Evolutionary conservation across 2,797 vertebrate species (phyloP).

Genomic region (Crocodylus rhombifer): DNA sequence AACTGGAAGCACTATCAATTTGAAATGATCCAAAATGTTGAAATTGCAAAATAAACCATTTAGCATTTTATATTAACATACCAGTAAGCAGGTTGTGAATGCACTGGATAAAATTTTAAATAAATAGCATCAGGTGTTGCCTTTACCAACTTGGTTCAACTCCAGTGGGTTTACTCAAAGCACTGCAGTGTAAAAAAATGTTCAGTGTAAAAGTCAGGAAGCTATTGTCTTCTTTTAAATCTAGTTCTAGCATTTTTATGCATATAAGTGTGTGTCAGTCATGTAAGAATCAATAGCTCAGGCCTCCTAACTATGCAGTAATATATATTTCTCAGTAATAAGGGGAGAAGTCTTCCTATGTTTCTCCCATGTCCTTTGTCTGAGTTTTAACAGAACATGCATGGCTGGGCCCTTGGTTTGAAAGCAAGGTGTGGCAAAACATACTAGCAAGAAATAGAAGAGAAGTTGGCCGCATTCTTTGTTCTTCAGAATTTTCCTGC

Average conservation of each 20-base stretch:
- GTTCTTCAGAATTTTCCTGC: neutral
- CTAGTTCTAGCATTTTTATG: neutral
- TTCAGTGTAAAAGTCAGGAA: neutral
- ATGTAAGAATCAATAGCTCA: neutral
- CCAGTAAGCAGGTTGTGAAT: neutral
- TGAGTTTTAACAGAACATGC: neutral
- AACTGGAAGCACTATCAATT: neutral
- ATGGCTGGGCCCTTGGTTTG: slow-evolving; percentile 14
- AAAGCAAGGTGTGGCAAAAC: neutral
- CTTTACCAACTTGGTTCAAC: neutral
- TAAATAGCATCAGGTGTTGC: neutral
- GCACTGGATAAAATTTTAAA: neutral
- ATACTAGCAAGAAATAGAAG: neutral
- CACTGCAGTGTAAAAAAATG: neutral
- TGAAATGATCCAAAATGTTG: neutral
- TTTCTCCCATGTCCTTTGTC: slow-evolving; percentile 8
- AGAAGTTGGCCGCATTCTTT: neutral
- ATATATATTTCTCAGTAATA: neutral
- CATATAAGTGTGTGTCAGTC: neutral
- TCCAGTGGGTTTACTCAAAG: neutral
- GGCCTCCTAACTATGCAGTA: neutral
- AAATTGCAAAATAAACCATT: neutral
- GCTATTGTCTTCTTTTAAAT: neutral
- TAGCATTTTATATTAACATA: neutral
- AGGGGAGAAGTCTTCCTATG: neutral